Evolutionary conservation across 2,797 vertebrate species (phyloP).

Genomic region (Spinus olivaceus): DNA sequence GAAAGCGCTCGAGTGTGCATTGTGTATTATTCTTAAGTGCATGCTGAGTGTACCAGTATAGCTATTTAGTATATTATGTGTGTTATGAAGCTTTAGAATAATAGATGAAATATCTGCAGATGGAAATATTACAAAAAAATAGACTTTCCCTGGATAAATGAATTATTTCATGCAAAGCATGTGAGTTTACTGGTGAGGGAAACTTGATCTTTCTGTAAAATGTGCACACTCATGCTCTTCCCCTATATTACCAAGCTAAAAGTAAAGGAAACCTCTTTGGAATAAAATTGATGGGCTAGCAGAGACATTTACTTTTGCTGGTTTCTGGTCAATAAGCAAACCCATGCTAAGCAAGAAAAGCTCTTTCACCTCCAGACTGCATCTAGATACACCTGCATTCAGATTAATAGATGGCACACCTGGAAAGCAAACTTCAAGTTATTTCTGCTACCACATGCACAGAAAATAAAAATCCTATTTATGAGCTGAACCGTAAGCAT

Average conservation of each 20-base stretch:
- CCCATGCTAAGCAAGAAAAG: neutral
- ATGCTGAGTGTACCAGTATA: neutral
- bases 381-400: neutral
- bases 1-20: neutral
- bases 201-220: neutral
- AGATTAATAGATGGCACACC: neutral
- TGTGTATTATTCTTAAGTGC: conserved; percentile 7
- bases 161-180: neutral
- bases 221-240: neutral
- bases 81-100: neutral
- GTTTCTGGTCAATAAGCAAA: neutral
- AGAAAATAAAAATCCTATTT: neutral
- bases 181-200: neutral
- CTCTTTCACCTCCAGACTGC: neutral
- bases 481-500: neutral
- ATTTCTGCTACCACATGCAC: neutral
- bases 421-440: neutral
- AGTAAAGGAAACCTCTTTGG: neutral
- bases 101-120: neutral
- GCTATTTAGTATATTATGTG: neutral
- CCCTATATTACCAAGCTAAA: neutral
- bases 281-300: neutral
- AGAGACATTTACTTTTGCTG: neutral
- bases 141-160: neutral
- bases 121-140: neutral